These are phyloP conservation scores for Novumbra hubbsi DNA, from an alignment of 2,797 vertebrate genomes.

Conservation along the genomic window DNA sequence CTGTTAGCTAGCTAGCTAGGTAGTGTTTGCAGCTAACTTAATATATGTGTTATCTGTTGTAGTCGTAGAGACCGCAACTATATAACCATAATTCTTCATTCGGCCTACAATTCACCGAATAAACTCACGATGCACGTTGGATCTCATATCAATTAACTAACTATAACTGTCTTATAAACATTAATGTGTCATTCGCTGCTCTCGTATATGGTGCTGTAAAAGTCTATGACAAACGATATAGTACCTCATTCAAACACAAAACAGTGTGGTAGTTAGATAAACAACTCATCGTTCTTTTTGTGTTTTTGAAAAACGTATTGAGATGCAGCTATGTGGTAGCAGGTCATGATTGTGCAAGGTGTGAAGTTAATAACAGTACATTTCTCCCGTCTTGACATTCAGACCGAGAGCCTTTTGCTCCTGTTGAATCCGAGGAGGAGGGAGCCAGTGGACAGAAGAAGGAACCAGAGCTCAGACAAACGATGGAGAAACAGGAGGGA, in stretches of 20 bases:
- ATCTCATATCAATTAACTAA: no score
- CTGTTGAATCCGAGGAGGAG: slow-evolving; percentile 3
- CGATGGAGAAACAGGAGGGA: background rate
- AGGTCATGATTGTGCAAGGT: background rate
- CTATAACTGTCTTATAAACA: no score
- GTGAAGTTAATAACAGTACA: background rate
- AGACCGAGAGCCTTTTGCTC: slow-evolving; percentile 7
- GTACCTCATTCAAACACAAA: background rate
- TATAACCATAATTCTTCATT: no score
- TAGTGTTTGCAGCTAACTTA: background rate
- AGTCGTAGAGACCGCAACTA: no score
- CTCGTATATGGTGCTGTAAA: no score
- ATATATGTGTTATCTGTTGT: background rate
- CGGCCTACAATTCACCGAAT: no score
- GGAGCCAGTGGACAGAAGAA: background rate
- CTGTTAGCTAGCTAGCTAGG: background rate
- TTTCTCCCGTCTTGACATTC: background rate
- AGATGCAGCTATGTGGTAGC: no score
- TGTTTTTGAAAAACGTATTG: no score
- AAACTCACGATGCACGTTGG: no score
- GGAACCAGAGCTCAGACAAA: slow-evolving; percentile 1
- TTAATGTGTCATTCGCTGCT: no score
- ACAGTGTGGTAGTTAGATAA: background rate
- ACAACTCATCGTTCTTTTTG: no score
- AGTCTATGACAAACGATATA: no score